Base-by-base conservation (phyloP, 2,888 invertebrate species). In the Portevinia maculata region DNA sequence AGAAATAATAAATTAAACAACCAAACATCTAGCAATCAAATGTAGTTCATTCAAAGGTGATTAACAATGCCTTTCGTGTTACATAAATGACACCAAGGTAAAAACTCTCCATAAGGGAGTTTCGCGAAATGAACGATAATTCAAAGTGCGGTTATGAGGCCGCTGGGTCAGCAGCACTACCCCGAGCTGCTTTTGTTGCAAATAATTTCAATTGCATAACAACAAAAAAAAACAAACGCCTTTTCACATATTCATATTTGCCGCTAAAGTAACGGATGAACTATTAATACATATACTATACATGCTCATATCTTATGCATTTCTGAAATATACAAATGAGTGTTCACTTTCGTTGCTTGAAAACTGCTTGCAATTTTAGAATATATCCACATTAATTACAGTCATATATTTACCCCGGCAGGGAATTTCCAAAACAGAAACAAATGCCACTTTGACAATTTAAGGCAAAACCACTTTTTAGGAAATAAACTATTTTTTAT, bases 391-490 rank as follows among this genome's bases (percentile, higher is more conserved):
- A 8, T 1, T 24, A 39, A 28, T 32, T 21, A 15, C 17, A 41
- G 6, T 21, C 6, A 28, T 9, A 41, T 78, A 73, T 73, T 81
- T 81, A 81, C 79, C 79, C 28, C 44, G 69, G 28, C 75, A 81
- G 75, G 79, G 79, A 75, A 81, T 81, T 64, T 81, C 79, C 46
- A 81, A 75, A 75, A 81, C 75, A 57, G 79, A 81, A 64, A 81
- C 57, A 55, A 70, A 81, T 50, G 75, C 79, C 79, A 81, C 69
- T 81, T 75, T 81, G 69, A 52, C 39, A 34, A 46, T 46, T 60
- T 28, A 55, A 60, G 24, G 24, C 39, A 57, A 21, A 62, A 69
- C 28, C 44, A 62, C 62, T 70, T 67, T 79, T 46, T n/a, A 9
- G 53, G 46, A 81, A 75, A 62, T 19, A 62, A 60, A 24, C 24